Conservation (phyloP, 2,888 invertebrate genomes). For the Penaeus monodon region DNA sequence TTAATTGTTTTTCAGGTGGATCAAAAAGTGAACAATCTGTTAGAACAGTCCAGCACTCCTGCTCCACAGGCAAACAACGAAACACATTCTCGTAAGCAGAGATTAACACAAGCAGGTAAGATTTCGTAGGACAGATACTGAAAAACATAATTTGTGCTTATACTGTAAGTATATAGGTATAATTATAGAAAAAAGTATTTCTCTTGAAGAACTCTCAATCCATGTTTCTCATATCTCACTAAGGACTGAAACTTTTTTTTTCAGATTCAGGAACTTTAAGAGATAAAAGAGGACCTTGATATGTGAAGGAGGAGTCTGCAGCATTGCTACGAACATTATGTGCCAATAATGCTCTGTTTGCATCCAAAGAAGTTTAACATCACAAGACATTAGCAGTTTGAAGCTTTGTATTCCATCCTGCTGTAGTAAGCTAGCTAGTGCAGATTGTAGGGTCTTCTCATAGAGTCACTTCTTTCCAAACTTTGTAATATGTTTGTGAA, state of each 20-base stretch:
- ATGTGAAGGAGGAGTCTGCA: not conserved
- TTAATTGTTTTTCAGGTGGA: not conserved
- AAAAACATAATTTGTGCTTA: not conserved
- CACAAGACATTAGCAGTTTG: conserved; percentile 2
- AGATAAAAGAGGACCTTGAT: conserved; percentile 38
- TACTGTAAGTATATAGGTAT: too few relatives aligned
- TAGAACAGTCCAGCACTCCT: conserved; percentile 16
- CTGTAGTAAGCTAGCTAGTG: conserved; percentile 23
- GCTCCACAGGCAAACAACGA: conserved; percentile 37
- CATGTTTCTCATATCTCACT: too few relatives aligned
- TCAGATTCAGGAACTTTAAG: conserved; percentile 35
- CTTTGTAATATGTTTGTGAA: too few relatives aligned
- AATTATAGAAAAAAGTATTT: too few relatives aligned
- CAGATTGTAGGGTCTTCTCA: not conserved
- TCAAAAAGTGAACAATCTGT: conserved; percentile 17
- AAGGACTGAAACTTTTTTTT: not conserved
- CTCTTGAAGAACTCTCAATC: not conserved
- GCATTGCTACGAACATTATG: conserved; percentile 20
- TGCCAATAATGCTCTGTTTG: conserved; percentile 42
- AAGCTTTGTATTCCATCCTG: conserved; percentile 34
- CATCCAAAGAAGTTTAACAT: conserved; percentile 34
- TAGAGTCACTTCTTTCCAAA: conserved; percentile 25
- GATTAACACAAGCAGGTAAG: conserved; percentile 35
- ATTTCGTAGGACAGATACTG: not conserved
- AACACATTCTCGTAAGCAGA: conserved; percentile 42